phyloP scores from a whole-genome alignment of 2,113 vertebrate genomes.

The Percopsis transmontana region DNA sequence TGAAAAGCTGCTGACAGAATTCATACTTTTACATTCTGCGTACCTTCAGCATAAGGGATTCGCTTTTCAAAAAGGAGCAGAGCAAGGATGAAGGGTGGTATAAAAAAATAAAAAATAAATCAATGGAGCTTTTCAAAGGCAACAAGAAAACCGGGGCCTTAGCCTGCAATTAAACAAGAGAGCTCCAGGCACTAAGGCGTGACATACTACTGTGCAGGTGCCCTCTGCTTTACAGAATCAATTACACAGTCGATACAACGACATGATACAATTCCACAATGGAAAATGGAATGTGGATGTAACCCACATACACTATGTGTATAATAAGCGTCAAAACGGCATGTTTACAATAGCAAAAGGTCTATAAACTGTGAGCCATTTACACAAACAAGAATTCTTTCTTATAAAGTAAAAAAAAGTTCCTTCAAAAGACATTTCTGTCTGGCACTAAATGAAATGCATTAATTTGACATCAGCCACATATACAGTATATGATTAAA shows the following conservation, averaged over 20 bases:
- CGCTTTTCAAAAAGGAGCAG: constrained; percentile 60
- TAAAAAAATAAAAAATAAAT: constrained; percentile 61
- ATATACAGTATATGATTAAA: not conserved
- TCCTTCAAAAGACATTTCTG: constrained; percentile 37
- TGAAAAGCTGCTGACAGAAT: constrained; percentile 63
- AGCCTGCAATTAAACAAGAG: constrained; percentile 73
- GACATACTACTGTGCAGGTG: constrained; percentile 62
- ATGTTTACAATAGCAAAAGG: constrained; percentile 21
- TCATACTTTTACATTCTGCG: constrained; percentile 62
- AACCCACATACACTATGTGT: constrained; percentile 21
- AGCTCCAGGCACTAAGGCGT: constrained; percentile 56
- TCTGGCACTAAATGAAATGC: not conserved
- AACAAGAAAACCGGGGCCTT: constrained; percentile 68
- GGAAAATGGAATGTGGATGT: constrained; percentile 42
- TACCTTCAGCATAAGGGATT: constrained; percentile 62
- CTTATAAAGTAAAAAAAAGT: constrained; percentile 40
- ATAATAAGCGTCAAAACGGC: constrained; percentile 55
- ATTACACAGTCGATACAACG: constrained; percentile 64
- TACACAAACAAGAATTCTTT: constrained; percentile 23
- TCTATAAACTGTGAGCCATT: constrained; percentile 17
- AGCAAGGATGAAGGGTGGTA: constrained; percentile 59
- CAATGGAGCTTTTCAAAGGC: constrained; percentile 76
- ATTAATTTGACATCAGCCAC: not conserved
- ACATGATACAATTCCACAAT: constrained; percentile 68
- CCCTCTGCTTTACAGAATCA: constrained; percentile 67